These are phyloP conservation scores for Aldabrachelys gigantea DNA, from an alignment of 2,113 vertebrate species.

Conservation along the genomic window DNA sequence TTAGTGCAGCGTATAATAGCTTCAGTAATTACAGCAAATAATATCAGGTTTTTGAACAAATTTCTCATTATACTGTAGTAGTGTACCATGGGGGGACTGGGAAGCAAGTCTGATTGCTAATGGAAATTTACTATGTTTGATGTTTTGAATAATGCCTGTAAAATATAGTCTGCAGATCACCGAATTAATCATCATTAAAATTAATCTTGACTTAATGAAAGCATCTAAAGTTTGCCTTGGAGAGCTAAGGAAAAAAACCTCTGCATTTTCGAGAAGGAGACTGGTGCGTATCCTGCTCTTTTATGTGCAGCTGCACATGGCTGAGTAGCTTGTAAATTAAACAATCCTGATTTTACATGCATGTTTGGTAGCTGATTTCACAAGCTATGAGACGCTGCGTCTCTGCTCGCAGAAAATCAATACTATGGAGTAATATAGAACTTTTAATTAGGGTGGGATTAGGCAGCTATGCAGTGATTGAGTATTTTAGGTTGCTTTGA, in stretches of 20 bases:
- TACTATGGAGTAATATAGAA: background rate
- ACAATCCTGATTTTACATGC: background rate
- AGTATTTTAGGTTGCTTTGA: background rate
- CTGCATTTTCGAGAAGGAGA: background rate
- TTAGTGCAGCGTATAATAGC: background rate
- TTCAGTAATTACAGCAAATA: background rate
- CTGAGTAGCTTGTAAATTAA: background rate
- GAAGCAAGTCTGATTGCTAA: background rate
- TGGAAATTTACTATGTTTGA: background rate
- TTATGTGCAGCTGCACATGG: background rate
- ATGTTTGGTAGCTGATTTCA: background rate
- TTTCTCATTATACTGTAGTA: background rate
- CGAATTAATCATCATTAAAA: background rate
- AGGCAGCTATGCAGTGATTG: background rate
- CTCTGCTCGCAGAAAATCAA: background rate
- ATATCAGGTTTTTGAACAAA: background rate
- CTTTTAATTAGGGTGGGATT: background rate
- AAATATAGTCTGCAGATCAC: background rate
- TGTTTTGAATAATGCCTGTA: background rate
- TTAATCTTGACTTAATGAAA: background rate
- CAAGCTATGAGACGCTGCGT: rapidly evolving
- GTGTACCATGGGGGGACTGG: too few species aligned
- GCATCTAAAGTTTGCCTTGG: background rate
- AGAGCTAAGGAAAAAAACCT: background rate
- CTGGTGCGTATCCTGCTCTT: background rate